Conservation (phyloP, 2,888 invertebrate genomes). For the Xanthorhoe designata region DNA sequence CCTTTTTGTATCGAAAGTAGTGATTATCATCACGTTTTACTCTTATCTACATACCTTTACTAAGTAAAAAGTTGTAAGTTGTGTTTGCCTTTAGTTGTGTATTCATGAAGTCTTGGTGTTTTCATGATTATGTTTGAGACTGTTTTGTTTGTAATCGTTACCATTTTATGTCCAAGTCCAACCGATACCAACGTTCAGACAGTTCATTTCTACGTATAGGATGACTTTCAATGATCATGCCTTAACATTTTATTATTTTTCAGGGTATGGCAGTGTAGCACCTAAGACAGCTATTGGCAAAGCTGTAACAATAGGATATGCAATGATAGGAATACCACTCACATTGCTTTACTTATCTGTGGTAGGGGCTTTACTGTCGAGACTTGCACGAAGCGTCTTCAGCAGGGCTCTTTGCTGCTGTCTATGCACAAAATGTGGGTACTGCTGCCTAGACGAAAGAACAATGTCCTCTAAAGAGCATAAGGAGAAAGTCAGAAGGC, state of each 20-base stretch:
- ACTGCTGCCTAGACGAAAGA: constrained; percentile 94
- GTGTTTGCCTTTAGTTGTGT: no score
- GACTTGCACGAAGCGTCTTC: constrained; percentile 92
- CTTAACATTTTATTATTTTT: constrained; percentile 48
- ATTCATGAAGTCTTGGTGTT: no score
- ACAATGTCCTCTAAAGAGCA: constrained; percentile 93
- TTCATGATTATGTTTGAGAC: no score
- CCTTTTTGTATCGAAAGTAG: neutral
- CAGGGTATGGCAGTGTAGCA: constrained; percentile 97
- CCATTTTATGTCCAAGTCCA: no score
- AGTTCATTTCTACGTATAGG: neutral
- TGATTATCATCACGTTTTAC: no score
- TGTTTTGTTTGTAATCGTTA: no score
- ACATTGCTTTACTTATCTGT: constrained; percentile 95
- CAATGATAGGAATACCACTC: constrained; percentile 94
- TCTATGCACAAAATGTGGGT: constrained; percentile 94
- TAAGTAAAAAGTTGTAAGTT: no score
- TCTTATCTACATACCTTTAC: no score
- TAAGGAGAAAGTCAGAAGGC: constrained; percentile 90
- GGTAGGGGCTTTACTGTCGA: constrained; percentile 93
- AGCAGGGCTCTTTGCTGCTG: constrained; percentile 94
- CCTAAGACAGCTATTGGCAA: constrained; percentile 96
- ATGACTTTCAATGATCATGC: neutral
- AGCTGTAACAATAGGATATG: constrained; percentile 95
- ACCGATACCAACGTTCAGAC: no score